phyloP scores from a whole-genome alignment of 2,797 vertebrate genomes.

The Coccyzus lansbergi region DNA sequence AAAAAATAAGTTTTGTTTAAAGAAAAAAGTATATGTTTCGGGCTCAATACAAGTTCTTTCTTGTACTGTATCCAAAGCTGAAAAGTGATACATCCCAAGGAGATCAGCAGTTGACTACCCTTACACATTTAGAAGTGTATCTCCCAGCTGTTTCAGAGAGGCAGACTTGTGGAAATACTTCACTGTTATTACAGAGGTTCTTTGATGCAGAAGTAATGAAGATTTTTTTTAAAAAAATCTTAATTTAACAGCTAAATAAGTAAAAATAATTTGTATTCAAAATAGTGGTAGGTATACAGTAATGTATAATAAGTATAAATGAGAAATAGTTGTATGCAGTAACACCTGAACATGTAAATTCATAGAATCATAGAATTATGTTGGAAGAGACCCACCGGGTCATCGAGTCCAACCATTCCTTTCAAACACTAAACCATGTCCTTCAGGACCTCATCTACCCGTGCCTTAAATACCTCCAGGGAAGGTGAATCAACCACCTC shows the following conservation, averaged over 20 bases:
- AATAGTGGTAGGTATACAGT: background rate
- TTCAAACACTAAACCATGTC: too few species aligned
- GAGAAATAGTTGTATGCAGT: background rate
- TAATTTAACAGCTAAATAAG: background rate
- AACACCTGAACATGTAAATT: background rate
- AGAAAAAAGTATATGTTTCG: background rate
- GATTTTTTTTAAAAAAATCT: background rate
- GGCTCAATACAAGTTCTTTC: background rate
- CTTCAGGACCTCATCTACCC: too few species aligned
- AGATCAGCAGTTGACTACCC: background rate
- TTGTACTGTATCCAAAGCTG: background rate
- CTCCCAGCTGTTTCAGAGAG: slow-evolving; percentile 43
- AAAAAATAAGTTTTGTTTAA: background rate
- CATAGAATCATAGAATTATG: too few species aligned
- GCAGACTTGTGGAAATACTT: background rate
- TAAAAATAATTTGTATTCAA: background rate
- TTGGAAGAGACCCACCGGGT: too few species aligned
- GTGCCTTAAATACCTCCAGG: too few species aligned
- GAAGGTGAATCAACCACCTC: too few species aligned
- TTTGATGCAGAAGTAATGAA: background rate
- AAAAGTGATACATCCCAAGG: background rate
- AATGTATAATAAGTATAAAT: background rate
- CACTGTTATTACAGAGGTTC: background rate
- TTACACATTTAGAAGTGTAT: slow-evolving; percentile 12
- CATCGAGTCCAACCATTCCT: too few species aligned